phyloP scores from a whole-genome alignment of 2,888 invertebrate species.

The Amorpha juglandis region DNA sequence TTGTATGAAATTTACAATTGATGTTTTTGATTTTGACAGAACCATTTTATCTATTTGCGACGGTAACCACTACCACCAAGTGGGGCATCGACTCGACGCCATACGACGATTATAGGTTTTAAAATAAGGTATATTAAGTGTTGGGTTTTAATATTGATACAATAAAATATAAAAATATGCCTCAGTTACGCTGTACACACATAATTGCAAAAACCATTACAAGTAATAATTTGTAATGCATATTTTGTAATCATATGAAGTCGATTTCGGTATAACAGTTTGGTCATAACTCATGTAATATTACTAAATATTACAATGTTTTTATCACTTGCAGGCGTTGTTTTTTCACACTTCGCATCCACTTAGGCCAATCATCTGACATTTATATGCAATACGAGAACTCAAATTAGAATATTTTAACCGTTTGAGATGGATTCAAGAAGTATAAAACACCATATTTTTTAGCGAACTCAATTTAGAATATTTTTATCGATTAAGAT shows the following conservation, averaged over 20 bases:
- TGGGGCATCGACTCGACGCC: too few relatives aligned
- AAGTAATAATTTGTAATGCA: not conserved
- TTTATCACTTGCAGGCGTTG: not conserved
- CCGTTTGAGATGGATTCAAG: not conserved
- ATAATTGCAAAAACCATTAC: not conserved
- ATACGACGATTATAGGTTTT: too few relatives aligned
- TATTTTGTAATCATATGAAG: not conserved
- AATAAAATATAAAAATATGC: too few relatives aligned
- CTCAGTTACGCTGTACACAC: not conserved
- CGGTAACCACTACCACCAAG: too few relatives aligned
- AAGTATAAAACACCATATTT: too few relatives aligned
- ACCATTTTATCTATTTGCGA: too few relatives aligned
- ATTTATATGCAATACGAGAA: not conserved
- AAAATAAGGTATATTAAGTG: too few relatives aligned
- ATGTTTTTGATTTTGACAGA: too few relatives aligned
- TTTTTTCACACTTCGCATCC: not conserved
- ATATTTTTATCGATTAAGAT: not conserved
- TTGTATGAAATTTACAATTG: too few relatives aligned
- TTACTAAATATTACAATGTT: not conserved
- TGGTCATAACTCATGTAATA: not conserved
- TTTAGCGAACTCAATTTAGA: not conserved
- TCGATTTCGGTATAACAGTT: not conserved
- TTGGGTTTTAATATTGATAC: too few relatives aligned
- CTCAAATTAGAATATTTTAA: not conserved
- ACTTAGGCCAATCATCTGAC: not conserved